Evolutionary conservation across 2,888 invertebrate species (phyloP), one percentile per base, ranked within the genome.

Genomic region (Luperina testacea): DNA sequence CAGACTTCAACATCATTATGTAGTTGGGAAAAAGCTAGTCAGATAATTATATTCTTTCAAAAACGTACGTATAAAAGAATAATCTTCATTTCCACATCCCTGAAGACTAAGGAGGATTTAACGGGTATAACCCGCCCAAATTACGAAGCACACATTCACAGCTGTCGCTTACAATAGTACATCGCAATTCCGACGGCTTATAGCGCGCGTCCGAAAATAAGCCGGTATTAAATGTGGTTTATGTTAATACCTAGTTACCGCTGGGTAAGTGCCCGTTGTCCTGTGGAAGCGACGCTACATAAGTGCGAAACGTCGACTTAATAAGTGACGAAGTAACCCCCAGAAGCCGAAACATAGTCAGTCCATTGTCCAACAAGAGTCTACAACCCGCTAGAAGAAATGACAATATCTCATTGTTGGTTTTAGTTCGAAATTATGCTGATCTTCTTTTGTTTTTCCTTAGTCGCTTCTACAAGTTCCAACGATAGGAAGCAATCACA

Each of bases 211-310:
- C 81, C 81, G 61, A 84, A 84, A 86, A 87, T 86, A 87, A 86
- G 69, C 85, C 53, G 69, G 87, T 68, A 87, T 86, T 85, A 87
- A 84, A 87, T 76, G 87, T 87, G 87, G 85, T 84, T 87, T 87
- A 87, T 87, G 87, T 71, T 84, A 75, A 77, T 74, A 77, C 63
- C 87, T 87, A 72, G 85, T 78, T 75, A 87, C 72, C 59, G 63
- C 80, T 8, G 57, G 24, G 4, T 17, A 6, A n/a, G 13, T 2
- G 53, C 17, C 11, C 9, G 42, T 2, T 20, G 72, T 38, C 72
- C 76, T 13, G 42, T 15, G 11, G 11, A 7, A 63, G 63, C 71
- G 11, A 32, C 8, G 68, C 67, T 4, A 63, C n/a, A 5, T 6
- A 59, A n/a, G 27, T 38, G n/a, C 53, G 5, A 63, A 38, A 48